Conservation (phyloP, 1,140 invertebrate genomes). For the Pomacea maculata region DNA sequence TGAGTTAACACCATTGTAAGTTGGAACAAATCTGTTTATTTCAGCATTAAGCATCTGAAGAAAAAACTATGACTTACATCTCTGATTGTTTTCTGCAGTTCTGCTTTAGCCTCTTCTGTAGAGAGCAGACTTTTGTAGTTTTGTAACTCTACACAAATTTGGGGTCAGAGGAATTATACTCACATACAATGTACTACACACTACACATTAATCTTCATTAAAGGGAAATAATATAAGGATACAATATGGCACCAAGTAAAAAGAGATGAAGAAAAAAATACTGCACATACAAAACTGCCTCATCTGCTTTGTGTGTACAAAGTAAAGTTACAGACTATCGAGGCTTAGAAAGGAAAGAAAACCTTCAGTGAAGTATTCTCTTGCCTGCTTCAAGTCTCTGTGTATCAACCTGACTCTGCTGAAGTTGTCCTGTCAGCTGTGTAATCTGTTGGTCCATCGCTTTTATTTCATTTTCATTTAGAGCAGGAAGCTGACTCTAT, state of each 20-base stretch:
- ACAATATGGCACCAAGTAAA: neutral
- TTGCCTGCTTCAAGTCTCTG: slow-evolving; percentile 47
- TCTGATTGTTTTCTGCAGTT: slow-evolving; percentile 31
- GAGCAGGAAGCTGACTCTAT: slow-evolving; percentile 62
- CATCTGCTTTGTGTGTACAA: no score
- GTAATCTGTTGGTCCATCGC: slow-evolving; percentile 68
- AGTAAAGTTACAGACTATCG: no score
- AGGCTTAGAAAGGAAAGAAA: no score
- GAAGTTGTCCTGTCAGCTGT: slow-evolving; percentile 59
- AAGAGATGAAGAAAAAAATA: no score
- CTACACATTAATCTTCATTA: neutral
- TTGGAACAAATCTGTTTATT: neutral
- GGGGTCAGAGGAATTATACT: neutral
- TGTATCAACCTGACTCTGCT: slow-evolving; percentile 46
- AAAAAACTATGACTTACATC: slow-evolving; percentile 17
- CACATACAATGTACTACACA: neutral
- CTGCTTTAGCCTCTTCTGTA: slow-evolving; percentile 48
- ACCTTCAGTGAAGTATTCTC: neutral
- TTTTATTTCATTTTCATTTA: slow-evolving; percentile 70
- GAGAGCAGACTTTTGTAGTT: slow-evolving; percentile 45
- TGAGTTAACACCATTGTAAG: neutral
- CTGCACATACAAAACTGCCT: no score
- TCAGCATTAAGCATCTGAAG: neutral
- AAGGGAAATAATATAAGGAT: neutral
- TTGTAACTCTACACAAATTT: slow-evolving; percentile 42